Conservation (phyloP, 2,113 vertebrate species). For the Rhabdornis inornatus region DNA sequence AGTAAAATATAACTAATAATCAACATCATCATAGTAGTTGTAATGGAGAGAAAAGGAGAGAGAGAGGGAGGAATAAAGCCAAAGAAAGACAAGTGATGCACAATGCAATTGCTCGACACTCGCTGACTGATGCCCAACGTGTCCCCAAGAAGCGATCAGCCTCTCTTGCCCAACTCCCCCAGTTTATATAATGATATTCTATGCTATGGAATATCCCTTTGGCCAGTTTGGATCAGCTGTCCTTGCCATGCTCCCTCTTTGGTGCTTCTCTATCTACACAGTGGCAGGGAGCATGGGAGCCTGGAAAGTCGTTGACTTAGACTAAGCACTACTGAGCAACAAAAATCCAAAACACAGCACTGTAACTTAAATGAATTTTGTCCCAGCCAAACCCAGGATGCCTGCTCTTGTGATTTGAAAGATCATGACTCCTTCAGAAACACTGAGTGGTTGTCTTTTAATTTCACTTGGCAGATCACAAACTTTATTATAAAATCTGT, state of each 20-base stretch:
- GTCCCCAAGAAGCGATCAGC: neutral
- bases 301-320: neutral
- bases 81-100: neutral
- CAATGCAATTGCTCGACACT: neutral
- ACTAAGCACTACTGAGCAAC: neutral
- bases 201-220: neutral
- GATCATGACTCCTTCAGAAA: neutral
- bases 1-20: neutral
- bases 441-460: neutral
- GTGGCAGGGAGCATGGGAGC: neutral
- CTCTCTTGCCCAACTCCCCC: neutral
- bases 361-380: neutral
- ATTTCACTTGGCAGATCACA: neutral
- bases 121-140: fast-evolving
- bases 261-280: neutral
- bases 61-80: neutral
- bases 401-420: neutral
- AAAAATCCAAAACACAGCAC: neutral
- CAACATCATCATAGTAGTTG: neutral
- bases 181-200: neutral
- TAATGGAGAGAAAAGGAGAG: neutral
- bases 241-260: neutral
- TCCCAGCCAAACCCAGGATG: neutral
- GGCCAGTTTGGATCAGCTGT: neutral
- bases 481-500: neutral